Evolutionary conservation across 2,113 vertebrate genomes (phyloP), one percentile per base, ranked within the genome.

Genomic region (Periophthalmodon schlosseri): DNA sequence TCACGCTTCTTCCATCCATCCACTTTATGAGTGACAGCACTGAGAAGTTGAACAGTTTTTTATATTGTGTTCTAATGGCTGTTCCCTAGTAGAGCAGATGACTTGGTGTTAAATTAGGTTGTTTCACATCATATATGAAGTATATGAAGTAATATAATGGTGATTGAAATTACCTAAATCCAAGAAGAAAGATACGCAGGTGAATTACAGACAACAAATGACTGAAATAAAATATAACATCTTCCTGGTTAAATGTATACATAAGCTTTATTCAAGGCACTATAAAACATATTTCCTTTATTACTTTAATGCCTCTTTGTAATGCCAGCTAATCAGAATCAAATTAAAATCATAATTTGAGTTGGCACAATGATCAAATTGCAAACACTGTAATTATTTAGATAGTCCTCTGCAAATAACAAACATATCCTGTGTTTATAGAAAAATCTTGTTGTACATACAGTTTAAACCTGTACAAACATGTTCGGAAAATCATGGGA

Each of bases 1-100:
- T 44, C 39, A 10, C 39, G 39, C 39, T 44, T 10, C 8, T 44
- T 44, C 10, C 39, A 44, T 44, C 39, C 8, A 44, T 44, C 39
- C 39, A 44, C 8, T 44, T 44, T 44, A 44, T 2, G 74, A 77
- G 11, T 76, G 82, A 83, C 79, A 70, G 64, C 75, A 18, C 58
- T 44, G 80, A 39, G 54, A 76, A 68, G 68, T 9, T 1, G 10
- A 57, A 20, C 20, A 8, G 8, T 57, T 57, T 57, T 57, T 8
- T 23, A 57, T n/a, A 10, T 8, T 57, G 8, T 11, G 54, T n/a
- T 57, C 20, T 57, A 21, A 21, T 57, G 54, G n/a, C 20, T 57
- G 54, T 57, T 57, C 20, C n/a, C 54, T 57, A 57, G 18, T 21
- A 18, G 20, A 56, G 8, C 8, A 9, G 36, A 39, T 7, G 36